Percentiles rank a stretch among this genome's conserved stretches.
These are phyloP conservation scores for Odontophorus gujanensis DNA, from an alignment of 2,113 vertebrate species.

Conservation along the genomic window DNA sequence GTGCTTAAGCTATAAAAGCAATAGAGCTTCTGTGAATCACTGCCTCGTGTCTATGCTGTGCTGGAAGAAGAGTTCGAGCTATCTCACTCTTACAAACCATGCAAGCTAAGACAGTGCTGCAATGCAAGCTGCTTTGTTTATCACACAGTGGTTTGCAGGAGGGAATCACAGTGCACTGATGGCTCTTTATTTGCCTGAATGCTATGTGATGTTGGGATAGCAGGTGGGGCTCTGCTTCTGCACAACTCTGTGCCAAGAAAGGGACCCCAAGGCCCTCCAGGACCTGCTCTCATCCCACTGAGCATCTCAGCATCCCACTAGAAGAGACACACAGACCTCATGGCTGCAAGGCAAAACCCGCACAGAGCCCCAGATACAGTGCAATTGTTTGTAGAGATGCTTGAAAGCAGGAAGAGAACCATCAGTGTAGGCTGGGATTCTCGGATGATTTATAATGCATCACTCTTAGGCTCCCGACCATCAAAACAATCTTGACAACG, in stretches of 20 bases:
- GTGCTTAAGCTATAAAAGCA: not conserved
- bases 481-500: not conserved
- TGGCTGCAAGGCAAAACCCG: fast-evolving
- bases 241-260: not conserved
- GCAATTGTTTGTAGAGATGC: fast-evolving
- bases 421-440: fast-evolving
- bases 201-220: not conserved
- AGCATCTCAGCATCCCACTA: not conserved
- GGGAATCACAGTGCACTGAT: not conserved
- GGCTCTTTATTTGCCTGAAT: not conserved
- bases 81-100: not conserved
- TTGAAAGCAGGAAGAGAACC: not conserved
- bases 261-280: not conserved
- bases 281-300: not conserved
- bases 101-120: not conserved
- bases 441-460: not conserved
- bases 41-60: not conserved
- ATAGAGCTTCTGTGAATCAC: fast-evolving
- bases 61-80: not conserved
- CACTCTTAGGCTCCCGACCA: fast-evolving
- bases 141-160: not conserved
- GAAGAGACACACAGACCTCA: fast-evolving
- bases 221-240: not conserved
- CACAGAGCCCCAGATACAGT: not conserved
- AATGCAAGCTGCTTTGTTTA: not conserved